Conservation (phyloP, 2,888 invertebrate species). For the Zhengitettix transpicula region DNA sequence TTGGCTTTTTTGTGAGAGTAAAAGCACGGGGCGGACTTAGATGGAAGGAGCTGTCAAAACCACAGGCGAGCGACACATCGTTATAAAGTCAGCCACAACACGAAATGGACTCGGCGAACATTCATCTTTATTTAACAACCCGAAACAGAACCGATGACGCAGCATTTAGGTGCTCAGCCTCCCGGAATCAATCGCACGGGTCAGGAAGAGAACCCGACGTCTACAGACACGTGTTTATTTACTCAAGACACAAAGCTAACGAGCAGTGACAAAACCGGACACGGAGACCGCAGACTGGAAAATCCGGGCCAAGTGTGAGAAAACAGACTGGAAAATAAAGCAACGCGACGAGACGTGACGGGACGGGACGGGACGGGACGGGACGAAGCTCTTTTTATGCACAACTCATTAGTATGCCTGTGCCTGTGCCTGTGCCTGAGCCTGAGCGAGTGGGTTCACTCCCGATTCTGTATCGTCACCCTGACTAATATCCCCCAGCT, state of each 20-base stretch:
- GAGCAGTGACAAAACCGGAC: background rate
- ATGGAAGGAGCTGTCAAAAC: no score
- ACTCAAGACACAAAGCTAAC: background rate
- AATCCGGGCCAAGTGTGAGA: background rate
- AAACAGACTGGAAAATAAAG: background rate
- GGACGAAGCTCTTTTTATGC: background rate
- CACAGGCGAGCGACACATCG: no score
- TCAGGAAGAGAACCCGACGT: no score
- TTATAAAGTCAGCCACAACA: no score
- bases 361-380: no score
- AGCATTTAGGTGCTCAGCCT: no score
- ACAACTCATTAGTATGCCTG: background rate
- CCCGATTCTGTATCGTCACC: conserved; percentile 1
- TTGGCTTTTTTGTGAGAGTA: no score
- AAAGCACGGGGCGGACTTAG: no score
- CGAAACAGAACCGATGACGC: no score
- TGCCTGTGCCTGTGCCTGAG: background rate
- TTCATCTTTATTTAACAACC: no score
- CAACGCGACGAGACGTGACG: background rate
- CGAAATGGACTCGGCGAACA: no score
- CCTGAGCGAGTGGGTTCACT: background rate
- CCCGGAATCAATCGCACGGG: no score
- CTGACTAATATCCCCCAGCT: background rate
- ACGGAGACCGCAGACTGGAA: background rate
- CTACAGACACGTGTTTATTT: background rate